A percentile compares a stretch with the other conserved stretches of the same genome.
These are phyloP conservation scores for Cavia porcellus DNA, from an alignment of 2,113 vertebrate species.

Conservation along the genomic window DNA sequence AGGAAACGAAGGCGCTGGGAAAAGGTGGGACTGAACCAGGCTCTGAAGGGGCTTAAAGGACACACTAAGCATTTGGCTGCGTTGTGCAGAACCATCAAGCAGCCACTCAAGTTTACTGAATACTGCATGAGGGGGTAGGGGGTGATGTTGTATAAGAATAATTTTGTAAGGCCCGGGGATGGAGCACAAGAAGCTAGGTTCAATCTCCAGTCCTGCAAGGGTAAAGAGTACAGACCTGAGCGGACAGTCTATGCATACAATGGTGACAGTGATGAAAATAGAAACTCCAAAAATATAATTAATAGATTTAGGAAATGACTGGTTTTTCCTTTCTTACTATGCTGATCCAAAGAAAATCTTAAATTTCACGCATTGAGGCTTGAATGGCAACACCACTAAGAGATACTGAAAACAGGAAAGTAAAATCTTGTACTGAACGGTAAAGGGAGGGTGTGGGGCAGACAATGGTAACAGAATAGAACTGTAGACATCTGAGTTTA, in stretches of 20 bases:
- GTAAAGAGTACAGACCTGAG: not conserved
- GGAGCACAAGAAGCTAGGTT: not conserved
- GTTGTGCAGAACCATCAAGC: not conserved
- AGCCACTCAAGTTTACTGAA: not conserved
- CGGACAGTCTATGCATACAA: not conserved
- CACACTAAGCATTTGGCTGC: not conserved
- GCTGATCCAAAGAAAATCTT: conserved; percentile 43
- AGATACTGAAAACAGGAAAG: not conserved
- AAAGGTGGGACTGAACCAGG: not conserved
- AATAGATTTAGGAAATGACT: not conserved
- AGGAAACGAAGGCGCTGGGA: not conserved
- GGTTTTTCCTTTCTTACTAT: not conserved
- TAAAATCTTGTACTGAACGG: not conserved
- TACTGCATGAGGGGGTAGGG: not conserved
- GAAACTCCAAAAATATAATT: conserved; percentile 2
- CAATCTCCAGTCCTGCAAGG: not conserved
- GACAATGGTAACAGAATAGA: not conserved
- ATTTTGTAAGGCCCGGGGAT: not conserved
- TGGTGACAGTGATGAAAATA: not conserved
- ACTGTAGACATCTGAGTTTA: conserved; percentile 29
- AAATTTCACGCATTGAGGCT: not conserved
- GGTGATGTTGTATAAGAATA: not conserved
- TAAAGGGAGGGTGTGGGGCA: not conserved
- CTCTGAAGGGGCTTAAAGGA: not conserved
- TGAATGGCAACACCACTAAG: not conserved